phyloP scores from a whole-genome alignment of 1,140 invertebrate genomes.

The Frieseomelitta varia region DNA sequence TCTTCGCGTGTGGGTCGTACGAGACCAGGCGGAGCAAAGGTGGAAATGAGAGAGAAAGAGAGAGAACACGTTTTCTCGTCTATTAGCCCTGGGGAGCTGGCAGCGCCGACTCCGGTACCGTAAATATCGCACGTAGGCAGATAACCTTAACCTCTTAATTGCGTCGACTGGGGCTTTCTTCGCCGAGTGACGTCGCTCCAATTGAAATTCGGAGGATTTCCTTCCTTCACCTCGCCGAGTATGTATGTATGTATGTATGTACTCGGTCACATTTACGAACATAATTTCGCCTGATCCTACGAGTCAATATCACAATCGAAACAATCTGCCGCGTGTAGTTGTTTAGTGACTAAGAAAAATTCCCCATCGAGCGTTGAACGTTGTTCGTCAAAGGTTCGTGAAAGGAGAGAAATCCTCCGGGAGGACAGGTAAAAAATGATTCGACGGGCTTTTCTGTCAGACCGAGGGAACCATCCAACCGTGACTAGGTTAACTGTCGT shows the following conservation, averaged over 20 bases:
- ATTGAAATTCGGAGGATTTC: not conserved
- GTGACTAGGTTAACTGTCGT: conserved; percentile 55
- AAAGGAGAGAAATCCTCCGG: conserved; percentile 18
- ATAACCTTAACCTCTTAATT: conserved; percentile 69
- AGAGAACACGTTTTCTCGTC: conserved; percentile 60
- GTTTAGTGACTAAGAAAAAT: too few relatives aligned
- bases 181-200: too few relatives aligned
- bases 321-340: too few relatives aligned
- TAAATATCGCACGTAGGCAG: conserved; percentile 66
- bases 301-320: too few relatives aligned
- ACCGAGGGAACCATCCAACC: not conserved
- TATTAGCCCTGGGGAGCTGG: conserved; percentile 66
- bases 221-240: not conserved
- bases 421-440: conserved; percentile 51
- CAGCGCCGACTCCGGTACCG: conserved; percentile 48
- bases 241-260: too few relatives aligned
- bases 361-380: not conserved
- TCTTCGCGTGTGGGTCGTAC: conserved; percentile 71
- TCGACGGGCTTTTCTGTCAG: conserved; percentile 20
- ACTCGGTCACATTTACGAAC: too few relatives aligned
- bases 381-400: not conserved
- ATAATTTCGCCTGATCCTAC: too few relatives aligned
- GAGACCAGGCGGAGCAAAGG: not conserved
- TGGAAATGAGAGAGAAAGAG: conserved; percentile 48
- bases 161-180: conserved; percentile 7